These are phyloP conservation scores for Xylota sylvarum DNA, from an alignment of 2,888 invertebrate genomes.

Conservation along the genomic window DNA sequence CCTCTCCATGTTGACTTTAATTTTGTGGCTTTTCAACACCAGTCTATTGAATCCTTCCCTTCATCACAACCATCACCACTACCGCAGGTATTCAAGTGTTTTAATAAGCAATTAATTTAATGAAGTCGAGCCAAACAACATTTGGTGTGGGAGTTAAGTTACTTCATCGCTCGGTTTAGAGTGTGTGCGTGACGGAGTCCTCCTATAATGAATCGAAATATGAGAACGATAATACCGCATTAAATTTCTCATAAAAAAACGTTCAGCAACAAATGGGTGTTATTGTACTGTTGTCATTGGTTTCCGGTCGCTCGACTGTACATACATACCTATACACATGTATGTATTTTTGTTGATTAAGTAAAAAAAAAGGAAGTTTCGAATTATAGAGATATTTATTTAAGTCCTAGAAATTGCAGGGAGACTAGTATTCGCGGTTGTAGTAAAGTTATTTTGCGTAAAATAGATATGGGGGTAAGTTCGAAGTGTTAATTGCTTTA, in stretches of 20 bases:
- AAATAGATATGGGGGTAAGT: not conserved
- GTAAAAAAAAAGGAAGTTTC: conserved; percentile 30
- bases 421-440: not conserved
- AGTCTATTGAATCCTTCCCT: conserved; percentile 8
- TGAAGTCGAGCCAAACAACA: conserved; percentile 23
- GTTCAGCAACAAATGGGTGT: conserved; percentile 29
- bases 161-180: conserved; percentile 3
- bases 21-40: conserved; percentile 53
- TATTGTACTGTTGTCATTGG: conserved; percentile 7
- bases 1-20: conserved; percentile 53
- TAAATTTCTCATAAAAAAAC: conserved; percentile 39
- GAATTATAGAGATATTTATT: not conserved
- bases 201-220: conserved; percentile 28
- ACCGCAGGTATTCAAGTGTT: conserved; percentile 57
- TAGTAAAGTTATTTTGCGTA: not conserved
- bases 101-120: conserved; percentile 76
- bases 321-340: too few species aligned
- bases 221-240: conserved; percentile 49
- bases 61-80: conserved; percentile 1
- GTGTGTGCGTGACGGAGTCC: conserved; percentile 46
- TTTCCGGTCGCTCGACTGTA: conserved; percentile 3
- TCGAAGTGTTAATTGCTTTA: too few species aligned
- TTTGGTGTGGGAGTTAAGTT: conserved; percentile 6
- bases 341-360: conserved; percentile 34
- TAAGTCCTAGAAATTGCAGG: not conserved